These are phyloP conservation scores for Metaphire vulgaris DNA, from an alignment of 1,140 invertebrate genomes.

Conservation along the genomic window DNA sequence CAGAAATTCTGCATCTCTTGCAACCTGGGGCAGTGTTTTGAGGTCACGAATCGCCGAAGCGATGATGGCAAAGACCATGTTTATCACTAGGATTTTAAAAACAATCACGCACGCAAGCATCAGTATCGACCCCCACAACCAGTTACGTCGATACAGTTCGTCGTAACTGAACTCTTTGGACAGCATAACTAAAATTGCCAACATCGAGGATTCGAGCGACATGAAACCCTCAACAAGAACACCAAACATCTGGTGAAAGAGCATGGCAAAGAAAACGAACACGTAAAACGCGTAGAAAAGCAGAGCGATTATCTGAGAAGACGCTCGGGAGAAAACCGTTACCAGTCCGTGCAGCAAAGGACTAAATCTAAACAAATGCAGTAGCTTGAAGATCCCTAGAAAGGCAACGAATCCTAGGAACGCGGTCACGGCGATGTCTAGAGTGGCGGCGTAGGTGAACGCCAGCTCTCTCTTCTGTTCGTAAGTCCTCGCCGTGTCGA, in stretches of 20 bases:
- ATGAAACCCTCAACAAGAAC: background rate
- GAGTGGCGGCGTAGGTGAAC: background rate
- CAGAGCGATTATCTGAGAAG: background rate
- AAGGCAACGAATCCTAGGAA: background rate
- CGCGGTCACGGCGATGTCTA: background rate
- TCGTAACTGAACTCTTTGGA: background rate
- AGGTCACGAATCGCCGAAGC: background rate
- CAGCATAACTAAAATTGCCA: background rate
- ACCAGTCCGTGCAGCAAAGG: background rate
- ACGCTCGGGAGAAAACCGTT: background rate
- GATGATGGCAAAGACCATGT: constrained; percentile 1
- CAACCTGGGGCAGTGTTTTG: background rate
- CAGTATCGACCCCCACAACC: background rate
- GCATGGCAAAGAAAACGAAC: background rate
- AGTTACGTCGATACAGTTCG: background rate
- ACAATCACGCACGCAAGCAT: background rate
- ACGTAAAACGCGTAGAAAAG: background rate
- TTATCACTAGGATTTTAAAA: background rate
- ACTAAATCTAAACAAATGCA: background rate
- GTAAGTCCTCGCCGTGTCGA: background rate
- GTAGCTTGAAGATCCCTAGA: background rate
- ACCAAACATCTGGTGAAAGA: background rate
- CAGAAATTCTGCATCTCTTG: background rate
- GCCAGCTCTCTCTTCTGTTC: background rate
- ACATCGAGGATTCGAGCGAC: background rate